Evolutionary conservation across 2,888 invertebrate species (phyloP).

Genomic region (Drosophila longiperda): DNA sequence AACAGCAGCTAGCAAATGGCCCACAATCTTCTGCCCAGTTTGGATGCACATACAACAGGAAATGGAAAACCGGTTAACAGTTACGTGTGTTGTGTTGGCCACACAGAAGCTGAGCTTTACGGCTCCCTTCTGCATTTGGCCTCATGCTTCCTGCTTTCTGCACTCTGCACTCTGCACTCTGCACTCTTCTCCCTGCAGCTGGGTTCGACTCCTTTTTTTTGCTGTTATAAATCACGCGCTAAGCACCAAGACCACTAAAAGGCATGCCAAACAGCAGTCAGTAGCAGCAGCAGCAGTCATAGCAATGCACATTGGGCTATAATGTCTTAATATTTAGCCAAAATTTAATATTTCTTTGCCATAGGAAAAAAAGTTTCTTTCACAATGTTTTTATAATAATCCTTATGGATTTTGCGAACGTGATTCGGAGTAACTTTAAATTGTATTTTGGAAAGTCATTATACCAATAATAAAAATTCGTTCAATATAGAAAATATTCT

Average conservation of each 20-base stretch:
- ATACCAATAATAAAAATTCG: background rate
- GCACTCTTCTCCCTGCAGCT: conserved; percentile 31
- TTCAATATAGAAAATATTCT: background rate
- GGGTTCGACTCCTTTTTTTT: conserved; percentile 46
- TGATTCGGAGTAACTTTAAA: background rate
- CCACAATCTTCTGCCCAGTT: conserved; percentile 68
- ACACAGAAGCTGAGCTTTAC: conserved; percentile 54
- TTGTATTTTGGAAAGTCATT: background rate
- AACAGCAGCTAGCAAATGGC: conserved; percentile 51
- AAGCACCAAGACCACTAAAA: conserved; percentile 75
- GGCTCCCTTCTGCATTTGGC: conserved; percentile 30
- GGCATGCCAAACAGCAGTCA: conserved; percentile 63
- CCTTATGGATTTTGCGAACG: background rate
- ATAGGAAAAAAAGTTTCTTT: background rate
- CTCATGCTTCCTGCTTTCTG: conserved; percentile 41
- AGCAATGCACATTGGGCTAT: conserved; percentile 53
- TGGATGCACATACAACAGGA: conserved; percentile 78
- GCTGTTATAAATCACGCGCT: conserved; percentile 77
- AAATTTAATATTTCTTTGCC: conserved; percentile 3
- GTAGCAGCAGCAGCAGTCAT: conserved; percentile 28
- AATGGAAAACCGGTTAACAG: conserved; percentile 74
- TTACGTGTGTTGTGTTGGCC: conserved; percentile 74
- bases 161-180: conserved; percentile 19
- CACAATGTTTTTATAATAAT: background rate
- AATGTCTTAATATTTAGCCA: conserved; percentile 8